Percentiles rank a stretch among this genome's conserved stretches.
phyloP scores from a whole-genome alignment of 1,140 invertebrate genomes.

The Druon quercuslanigerum region DNA sequence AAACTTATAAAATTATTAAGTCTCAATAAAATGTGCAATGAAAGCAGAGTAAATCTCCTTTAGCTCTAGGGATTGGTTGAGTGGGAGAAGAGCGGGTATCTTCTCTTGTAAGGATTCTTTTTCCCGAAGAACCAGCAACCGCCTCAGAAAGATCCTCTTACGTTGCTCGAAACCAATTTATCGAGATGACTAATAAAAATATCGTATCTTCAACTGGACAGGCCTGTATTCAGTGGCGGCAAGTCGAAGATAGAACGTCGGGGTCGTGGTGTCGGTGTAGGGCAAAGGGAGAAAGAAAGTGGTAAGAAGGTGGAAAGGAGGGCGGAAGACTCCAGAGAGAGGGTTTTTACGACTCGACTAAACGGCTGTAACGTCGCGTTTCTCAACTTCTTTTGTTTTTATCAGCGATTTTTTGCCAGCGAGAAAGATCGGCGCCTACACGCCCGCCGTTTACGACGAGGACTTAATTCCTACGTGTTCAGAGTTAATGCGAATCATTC shows the following conservation, averaged over 20 bases:
- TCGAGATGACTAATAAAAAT: conserved; percentile 62
- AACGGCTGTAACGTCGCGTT: conserved; percentile 57
- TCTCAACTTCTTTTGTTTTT: conserved; percentile 48
- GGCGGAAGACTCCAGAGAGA: conserved; percentile 38
- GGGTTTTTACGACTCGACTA: conserved; percentile 61
- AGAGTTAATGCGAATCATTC: conserved; percentile 7
- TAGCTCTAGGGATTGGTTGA: neutral
- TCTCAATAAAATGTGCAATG: conserved; percentile 16
- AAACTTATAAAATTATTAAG: neutral
- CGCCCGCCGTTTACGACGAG: conserved; percentile 40
- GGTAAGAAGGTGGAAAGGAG: conserved; percentile 15
- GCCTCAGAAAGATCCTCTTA: conserved; percentile 48
- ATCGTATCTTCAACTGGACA: conserved; percentile 45
- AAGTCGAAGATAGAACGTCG: conserved; percentile 26
- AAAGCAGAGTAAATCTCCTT: neutral
- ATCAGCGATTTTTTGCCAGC: conserved; percentile 11
- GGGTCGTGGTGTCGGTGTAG: conserved; percentile 7
- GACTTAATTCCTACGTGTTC: conserved; percentile 57
- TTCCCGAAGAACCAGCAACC: neutral
- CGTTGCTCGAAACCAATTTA: conserved; percentile 53
- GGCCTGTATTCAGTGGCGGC: conserved; percentile 9
- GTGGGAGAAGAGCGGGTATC: conserved; percentile 3
- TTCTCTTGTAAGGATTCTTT: conserved; percentile 20
- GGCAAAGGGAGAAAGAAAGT: conserved; percentile 32
- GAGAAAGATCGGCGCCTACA: conserved; percentile 23